phyloP scores from a whole-genome alignment of 37 sponge, comb jelly and placozoan genomes.

The Crambe crambe region DNA sequence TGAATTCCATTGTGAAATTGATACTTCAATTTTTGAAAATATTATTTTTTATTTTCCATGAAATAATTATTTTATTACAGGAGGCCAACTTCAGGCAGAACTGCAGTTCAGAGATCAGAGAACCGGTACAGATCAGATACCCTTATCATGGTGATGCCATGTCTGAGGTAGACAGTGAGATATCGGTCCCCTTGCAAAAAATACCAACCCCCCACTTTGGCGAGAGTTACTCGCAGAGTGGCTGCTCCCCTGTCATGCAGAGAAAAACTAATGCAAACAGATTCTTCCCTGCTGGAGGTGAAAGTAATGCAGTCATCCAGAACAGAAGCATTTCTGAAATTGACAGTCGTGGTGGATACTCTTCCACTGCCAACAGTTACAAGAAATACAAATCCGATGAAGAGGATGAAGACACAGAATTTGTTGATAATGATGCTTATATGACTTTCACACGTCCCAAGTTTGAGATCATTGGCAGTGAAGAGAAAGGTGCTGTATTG shows the following conservation, averaged over 20 bases:
- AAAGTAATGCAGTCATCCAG: neutral
- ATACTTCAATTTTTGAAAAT: neutral
- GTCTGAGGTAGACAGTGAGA: conserved; percentile 19
- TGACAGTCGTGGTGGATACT: neutral
- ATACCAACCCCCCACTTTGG: conserved; percentile 10
- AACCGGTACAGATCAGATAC: neutral
- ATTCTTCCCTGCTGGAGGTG: no score
- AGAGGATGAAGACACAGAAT: conserved; percentile 24
- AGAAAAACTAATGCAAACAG: no score
- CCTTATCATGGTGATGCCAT: neutral
- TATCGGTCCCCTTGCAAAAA: neutral
- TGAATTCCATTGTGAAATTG: no score
- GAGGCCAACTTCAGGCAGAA: neutral
- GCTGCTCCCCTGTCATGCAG: neutral
- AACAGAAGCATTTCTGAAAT: neutral
- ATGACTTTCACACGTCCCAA: neutral
- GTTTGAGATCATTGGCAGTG: conserved; percentile 9
- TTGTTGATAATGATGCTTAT: conserved; percentile 39
- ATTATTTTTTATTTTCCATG: neutral
- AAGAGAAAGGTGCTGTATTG: conserved; percentile 17
- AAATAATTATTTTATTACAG: neutral
- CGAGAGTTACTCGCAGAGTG: conserved; percentile 25
- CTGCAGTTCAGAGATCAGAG: conserved; percentile 11
- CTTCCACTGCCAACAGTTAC: no score
- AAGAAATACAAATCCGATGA: neutral